phyloP scores from a whole-genome alignment of 2,888 invertebrate species.

The Nephrocerus scutellatus region DNA sequence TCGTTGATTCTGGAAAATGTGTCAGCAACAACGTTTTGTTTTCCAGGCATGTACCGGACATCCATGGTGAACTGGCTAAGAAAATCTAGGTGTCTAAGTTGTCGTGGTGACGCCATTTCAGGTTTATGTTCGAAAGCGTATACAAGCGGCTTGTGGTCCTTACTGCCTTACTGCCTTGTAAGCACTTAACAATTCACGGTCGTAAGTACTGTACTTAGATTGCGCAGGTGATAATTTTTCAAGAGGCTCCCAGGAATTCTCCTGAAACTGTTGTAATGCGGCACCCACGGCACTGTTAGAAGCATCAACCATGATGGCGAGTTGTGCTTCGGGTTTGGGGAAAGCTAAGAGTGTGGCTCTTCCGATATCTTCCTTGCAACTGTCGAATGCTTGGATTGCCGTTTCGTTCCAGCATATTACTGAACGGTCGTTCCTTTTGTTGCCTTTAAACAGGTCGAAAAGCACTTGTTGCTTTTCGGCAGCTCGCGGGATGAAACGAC shows the following conservation, averaged over 20 bases:
- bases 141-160: constrained; percentile 8
- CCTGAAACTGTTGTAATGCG: constrained; percentile 8
- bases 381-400: constrained; percentile 7
- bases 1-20: constrained; percentile 3
- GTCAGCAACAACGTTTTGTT: constrained; percentile 7
- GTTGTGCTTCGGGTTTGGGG: constrained; percentile 8
- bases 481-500: constrained; percentile 15
- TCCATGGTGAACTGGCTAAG: constrained; percentile 4
- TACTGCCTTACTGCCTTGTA: constrained; percentile 5
- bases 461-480: constrained; percentile 10
- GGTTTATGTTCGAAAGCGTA: constrained; percentile 1
- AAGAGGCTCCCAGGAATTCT: constrained; percentile 3
- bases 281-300: constrained; percentile 14
- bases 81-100: constrained; percentile 1
- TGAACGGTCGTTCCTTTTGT: constrained; percentile 18
- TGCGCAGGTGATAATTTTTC: not conserved
- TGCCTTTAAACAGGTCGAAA: constrained; percentile 8
- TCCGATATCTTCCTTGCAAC: constrained; percentile 11
- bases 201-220: constrained; percentile 9
- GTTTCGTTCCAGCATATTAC: constrained; percentile 11
- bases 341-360: constrained; percentile 9
- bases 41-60: constrained; percentile 2
- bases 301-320: constrained; percentile 16
- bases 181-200: constrained; percentile 5
- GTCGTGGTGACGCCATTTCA: constrained; percentile 7